Conservation (phyloP, 2,113 vertebrate genomes). For the Oriolus oriolus region DNA sequence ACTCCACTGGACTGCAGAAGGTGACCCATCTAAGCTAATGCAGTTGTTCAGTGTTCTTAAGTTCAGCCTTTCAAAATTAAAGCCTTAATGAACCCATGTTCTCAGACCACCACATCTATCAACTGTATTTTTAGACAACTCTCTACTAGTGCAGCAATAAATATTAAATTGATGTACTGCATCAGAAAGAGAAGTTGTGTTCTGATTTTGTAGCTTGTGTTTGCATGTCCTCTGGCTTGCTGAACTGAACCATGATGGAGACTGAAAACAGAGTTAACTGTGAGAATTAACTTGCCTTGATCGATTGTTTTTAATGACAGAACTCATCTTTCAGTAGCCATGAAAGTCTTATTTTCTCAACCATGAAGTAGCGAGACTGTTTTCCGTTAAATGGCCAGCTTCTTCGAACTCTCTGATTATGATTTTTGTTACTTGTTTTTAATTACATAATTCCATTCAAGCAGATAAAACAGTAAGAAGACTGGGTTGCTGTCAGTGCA, state of each 20-base stretch:
- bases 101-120: background rate
- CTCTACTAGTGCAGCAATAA: background rate
- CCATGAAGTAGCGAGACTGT: background rate
- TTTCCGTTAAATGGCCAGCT: background rate
- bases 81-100: background rate
- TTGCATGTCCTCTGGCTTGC: background rate
- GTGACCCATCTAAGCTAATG: constrained; percentile 55
- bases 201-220: background rate
- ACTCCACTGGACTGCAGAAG: constrained; percentile 77
- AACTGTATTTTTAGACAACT: background rate
- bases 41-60: background rate
- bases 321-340: background rate
- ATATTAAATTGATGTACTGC: fast-evolving
- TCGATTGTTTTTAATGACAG: background rate
- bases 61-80: background rate
- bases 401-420: background rate
- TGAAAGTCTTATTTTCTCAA: background rate
- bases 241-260: background rate
- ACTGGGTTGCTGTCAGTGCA: background rate
- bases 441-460: background rate
- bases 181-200: background rate
- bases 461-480: background rate
- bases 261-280: background rate
- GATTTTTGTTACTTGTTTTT: background rate
- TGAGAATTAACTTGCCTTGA: background rate